Evolutionary conservation across 2,888 invertebrate genomes (phyloP).

Genomic region (Reticulitermes lucifugus): DNA sequence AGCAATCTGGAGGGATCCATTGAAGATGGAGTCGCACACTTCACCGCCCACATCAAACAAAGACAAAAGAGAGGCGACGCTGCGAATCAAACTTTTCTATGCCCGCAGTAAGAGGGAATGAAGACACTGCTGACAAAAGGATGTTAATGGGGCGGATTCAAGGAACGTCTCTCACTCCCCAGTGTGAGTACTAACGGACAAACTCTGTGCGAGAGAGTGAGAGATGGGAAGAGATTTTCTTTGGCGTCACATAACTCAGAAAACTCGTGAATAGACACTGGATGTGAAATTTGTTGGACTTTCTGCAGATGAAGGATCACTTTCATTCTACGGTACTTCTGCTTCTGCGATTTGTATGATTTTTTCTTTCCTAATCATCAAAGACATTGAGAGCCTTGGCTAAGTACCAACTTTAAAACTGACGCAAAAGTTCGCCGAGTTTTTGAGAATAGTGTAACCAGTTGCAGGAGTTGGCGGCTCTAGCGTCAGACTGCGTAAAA

Average conservation of each 20-base stretch:
- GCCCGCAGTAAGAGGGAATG: not conserved
- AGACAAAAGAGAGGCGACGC: constrained; percentile 42
- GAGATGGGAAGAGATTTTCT: constrained; percentile 15
- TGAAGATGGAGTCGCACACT: constrained; percentile 22
- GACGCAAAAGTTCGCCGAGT: not conserved
- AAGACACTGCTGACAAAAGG: constrained; percentile 39
- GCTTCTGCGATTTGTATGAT: too few species aligned
- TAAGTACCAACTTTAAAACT: constrained; percentile 10
- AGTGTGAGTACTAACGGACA: constrained; percentile 28
- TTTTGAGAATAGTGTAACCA: not conserved
- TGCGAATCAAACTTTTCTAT: not conserved
- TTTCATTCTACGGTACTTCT: not conserved
- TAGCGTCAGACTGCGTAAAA: too few species aligned
- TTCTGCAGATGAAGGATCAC: constrained; percentile 10
- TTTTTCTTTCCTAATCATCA: constrained; percentile 6
- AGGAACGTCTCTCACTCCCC: constrained; percentile 22
- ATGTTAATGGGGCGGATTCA: constrained; percentile 43
- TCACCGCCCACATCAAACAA: constrained; percentile 38
- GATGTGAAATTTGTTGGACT: constrained; percentile 22
- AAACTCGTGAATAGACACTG: constrained; percentile 17
- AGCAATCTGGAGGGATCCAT: constrained; percentile 17
- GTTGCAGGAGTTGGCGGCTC: too few species aligned
- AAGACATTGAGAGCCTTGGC: not conserved
- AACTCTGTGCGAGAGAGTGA: constrained; percentile 14
- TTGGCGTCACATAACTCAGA: constrained; percentile 15